These are phyloP conservation scores for Tenebrio molitor DNA, from an alignment of 1,140 invertebrate genomes.

Conservation along the genomic window DNA sequence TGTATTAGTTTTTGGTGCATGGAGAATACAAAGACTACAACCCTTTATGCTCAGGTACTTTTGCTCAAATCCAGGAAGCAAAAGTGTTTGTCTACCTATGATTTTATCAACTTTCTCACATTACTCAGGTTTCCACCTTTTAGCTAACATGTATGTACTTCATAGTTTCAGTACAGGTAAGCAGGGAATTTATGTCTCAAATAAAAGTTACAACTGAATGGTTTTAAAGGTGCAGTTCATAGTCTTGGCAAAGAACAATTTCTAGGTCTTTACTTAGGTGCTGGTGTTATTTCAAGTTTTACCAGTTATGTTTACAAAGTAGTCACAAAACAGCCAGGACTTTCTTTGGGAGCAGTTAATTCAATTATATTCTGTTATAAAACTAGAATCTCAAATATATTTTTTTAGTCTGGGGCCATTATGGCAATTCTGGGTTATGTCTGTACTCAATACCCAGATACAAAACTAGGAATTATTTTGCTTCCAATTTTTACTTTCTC, in stretches of 20 bases:
- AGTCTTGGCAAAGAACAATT: constrained; percentile 94
- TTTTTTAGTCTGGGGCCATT: constrained; percentile 91
- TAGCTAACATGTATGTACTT: constrained; percentile 96
- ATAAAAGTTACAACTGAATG: too few species aligned
- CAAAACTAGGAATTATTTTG: constrained; percentile 89
- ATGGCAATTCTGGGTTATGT: constrained; percentile 90
- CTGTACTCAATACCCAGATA: constrained; percentile 89
- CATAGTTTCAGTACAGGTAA: constrained; percentile 83
- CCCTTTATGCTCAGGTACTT: constrained; percentile 89
- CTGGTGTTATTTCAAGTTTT: constrained; percentile 90
- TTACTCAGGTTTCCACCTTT: constrained; percentile 87
- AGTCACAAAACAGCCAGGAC: constrained; percentile 73
- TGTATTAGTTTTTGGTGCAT: constrained; percentile 84
- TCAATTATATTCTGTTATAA: constrained; percentile 43
- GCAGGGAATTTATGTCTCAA: constrained; percentile 8
- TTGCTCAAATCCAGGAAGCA: constrained; percentile 82
- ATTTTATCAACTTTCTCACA: constrained; percentile 95
- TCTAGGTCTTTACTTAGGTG: constrained; percentile 89
- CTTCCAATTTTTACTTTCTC: constrained; percentile 90
- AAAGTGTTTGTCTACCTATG: constrained; percentile 86
- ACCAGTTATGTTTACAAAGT: constrained; percentile 88
- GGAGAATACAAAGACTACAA: constrained; percentile 83
- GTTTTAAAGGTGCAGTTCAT: constrained; percentile 74
- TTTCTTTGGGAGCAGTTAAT: constrained; percentile 93
- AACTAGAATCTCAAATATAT: too few species aligned